Conservation (phyloP, 1,140 invertebrate genomes). For the Polypedilum pembai region DNA sequence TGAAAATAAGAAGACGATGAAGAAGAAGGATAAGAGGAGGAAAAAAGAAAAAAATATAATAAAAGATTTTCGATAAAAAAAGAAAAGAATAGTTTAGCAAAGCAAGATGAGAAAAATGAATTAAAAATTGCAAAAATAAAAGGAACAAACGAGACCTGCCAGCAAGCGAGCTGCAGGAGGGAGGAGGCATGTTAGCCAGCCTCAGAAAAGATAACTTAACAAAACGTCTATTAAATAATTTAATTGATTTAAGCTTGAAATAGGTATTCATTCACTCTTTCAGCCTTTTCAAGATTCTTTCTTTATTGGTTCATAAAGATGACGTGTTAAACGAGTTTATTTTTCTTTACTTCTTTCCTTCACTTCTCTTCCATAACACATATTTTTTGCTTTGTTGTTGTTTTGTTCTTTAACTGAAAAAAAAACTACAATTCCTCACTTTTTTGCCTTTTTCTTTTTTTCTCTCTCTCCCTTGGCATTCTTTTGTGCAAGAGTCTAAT, state of each 20-base stretch:
- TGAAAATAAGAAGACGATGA: constrained; percentile 4
- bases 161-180: no score
- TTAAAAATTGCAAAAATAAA: neutral
- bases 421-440: neutral
- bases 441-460: constrained; percentile 14
- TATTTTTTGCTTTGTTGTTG: constrained; percentile 19
- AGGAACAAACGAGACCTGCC: neutral
- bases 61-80: neutral
- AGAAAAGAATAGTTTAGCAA: neutral
- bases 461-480: neutral
- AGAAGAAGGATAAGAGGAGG: neutral
- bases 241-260: neutral
- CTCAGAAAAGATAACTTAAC: neutral
- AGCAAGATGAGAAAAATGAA: neutral
- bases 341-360: neutral
- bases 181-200: neutral
- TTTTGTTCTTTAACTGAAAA: neutral
- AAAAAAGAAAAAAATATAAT: neutral
- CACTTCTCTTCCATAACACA: neutral
- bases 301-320: constrained; percentile 6
- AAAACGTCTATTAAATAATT: constrained; percentile 20
- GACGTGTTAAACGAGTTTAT: constrained; percentile 26
- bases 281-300: constrained; percentile 1
- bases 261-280: constrained; percentile 27
- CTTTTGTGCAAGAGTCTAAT: neutral